Percentiles rank a stretch among this genome's conserved stretches.
phyloP scores from a whole-genome alignment of 2,113 vertebrate genomes.

The Cynopterus brachyotis region DNA sequence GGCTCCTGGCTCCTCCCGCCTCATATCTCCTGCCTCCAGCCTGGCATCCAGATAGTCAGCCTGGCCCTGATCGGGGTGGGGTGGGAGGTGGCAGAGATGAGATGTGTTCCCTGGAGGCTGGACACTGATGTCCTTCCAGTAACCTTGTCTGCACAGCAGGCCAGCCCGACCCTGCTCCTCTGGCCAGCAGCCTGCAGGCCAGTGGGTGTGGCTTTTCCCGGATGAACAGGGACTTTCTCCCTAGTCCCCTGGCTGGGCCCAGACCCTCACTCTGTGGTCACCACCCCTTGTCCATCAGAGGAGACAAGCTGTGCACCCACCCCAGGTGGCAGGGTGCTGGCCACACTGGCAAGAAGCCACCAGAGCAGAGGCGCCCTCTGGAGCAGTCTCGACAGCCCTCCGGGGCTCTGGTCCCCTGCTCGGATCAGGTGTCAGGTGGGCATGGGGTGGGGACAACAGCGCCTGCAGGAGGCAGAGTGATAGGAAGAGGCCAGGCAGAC shows the following conservation, averaged over 20 bases:
- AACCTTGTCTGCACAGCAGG: background rate
- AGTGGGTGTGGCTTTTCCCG: background rate
- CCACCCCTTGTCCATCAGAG: background rate
- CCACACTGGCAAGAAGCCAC: conserved; percentile 81
- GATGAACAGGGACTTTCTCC: accelerated
- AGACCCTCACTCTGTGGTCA: background rate
- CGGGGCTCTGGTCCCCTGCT: conserved; percentile 81
- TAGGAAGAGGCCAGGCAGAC: background rate
- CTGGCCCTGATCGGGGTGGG: background rate
- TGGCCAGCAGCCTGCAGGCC: background rate
- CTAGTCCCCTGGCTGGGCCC: background rate
- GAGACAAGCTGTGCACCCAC: conserved; percentile 79
- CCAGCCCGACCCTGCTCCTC: background rate
- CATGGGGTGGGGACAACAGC: conserved; percentile 83
- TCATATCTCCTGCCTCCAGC: no score
- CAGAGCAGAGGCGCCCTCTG: conserved; percentile 86
- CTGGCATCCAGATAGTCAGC: background rate
- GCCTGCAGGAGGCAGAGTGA: conserved; percentile 78
- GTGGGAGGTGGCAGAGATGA: background rate
- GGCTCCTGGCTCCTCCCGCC: background rate
- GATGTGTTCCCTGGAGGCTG: background rate
- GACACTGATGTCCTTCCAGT: background rate
- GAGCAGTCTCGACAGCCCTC: conserved; percentile 86
- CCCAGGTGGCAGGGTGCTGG: conserved; percentile 85
- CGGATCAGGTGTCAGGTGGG: conserved; percentile 89